These are phyloP conservation scores for Paramormyrops kingsleyae DNA, from an alignment of 2,113 vertebrate species.

Conservation along the genomic window DNA sequence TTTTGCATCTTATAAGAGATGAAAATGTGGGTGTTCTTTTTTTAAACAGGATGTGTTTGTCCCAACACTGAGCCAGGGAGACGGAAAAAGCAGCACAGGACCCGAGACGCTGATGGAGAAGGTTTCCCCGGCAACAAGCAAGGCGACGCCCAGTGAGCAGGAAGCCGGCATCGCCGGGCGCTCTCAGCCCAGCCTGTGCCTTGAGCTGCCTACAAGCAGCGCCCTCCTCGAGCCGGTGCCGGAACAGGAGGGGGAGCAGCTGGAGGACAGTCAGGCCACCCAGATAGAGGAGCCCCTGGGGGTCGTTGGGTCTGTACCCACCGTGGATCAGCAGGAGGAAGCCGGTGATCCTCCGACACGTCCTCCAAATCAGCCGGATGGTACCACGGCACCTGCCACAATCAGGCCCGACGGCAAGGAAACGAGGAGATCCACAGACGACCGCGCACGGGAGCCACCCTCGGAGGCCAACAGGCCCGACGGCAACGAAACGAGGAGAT, in stretches of 20 bases:
- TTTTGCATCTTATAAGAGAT: neutral
- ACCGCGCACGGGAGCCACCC: neutral
- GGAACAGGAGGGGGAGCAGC: conserved; percentile 30
- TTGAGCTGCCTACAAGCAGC: conserved; percentile 64
- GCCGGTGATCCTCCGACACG: conserved; percentile 9
- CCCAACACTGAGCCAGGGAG: conserved; percentile 73
- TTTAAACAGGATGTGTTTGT: conserved; percentile 79
- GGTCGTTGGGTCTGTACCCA: conserved; percentile 10
- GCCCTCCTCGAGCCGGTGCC: conserved; percentile 25
- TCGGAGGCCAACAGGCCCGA: conserved; percentile 8
- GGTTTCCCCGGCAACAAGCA: conserved; percentile 27
- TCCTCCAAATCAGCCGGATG: conserved; percentile 24
- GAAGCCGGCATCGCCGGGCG: conserved; percentile 29
- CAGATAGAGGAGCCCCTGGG: conserved; percentile 60
- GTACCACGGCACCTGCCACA: conserved; percentile 11
- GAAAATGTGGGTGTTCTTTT: neutral
- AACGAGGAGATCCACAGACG: neutral
- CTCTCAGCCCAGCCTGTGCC: conserved; percentile 43
- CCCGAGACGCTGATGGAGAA: conserved; percentile 20
- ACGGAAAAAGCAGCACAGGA: conserved; percentile 24
- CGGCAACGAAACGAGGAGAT: neutral
- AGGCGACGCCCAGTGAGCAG: conserved; percentile 37
- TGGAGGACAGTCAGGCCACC: conserved; percentile 66
- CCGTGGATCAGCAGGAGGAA: conserved; percentile 28
- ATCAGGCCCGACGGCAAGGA: neutral